A percentile compares a stretch with the other conserved stretches of the same genome.
Conservation (phyloP, 1,140 invertebrate genomes). For the Macrosteles quadrilineatus region DNA sequence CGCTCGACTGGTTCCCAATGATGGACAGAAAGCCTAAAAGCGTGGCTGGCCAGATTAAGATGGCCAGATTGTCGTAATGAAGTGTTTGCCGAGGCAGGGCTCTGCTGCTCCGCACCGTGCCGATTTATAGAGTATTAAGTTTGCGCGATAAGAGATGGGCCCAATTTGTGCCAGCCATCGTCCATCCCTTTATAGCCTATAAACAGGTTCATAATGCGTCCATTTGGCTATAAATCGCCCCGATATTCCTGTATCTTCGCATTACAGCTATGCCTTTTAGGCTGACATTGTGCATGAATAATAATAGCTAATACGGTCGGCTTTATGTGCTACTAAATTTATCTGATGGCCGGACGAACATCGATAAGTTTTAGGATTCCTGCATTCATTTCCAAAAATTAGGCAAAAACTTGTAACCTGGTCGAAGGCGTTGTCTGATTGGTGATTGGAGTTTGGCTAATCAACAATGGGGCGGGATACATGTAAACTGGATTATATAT, state of each 20-base stretch:
- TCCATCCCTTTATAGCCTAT: conserved; percentile 2
- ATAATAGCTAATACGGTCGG: neutral
- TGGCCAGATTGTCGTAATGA: too few species aligned
- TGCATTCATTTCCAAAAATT: neutral
- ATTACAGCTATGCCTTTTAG: neutral
- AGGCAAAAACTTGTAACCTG: too few species aligned
- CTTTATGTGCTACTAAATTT: neutral
- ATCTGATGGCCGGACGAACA: neutral
- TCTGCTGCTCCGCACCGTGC: too few species aligned
- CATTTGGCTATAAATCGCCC: neutral
- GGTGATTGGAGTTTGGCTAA: too few species aligned
- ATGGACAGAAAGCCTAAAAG: too few species aligned
- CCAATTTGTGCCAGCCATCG: conserved; percentile 1
- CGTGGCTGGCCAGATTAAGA: too few species aligned
- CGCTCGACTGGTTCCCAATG: too few species aligned
- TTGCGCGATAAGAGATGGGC: neutral
- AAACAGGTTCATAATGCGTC: neutral
- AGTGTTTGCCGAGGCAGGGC: too few species aligned
- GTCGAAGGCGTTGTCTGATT: too few species aligned
- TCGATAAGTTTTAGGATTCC: neutral
- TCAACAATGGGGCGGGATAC: too few species aligned
- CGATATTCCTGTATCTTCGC: neutral
- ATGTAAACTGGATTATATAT: too few species aligned
- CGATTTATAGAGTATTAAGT: conserved; percentile 17
- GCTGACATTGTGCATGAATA: conserved; percentile 11